A percentile compares a stretch with the other conserved stretches of the same genome.
phyloP scores from a whole-genome alignment of 2,797 vertebrate genomes.

The Urosaurus nigricauda region DNA sequence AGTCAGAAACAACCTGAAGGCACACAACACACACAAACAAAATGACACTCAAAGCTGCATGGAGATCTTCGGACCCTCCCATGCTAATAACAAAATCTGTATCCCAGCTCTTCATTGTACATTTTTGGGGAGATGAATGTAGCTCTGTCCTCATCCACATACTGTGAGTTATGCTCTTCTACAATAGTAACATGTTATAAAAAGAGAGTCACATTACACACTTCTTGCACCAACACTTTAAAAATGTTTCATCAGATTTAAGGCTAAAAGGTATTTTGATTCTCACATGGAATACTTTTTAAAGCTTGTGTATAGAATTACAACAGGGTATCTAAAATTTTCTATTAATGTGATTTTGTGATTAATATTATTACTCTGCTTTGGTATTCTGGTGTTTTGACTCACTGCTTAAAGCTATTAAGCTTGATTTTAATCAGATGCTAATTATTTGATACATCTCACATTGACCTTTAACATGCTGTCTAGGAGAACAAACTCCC shows the following conservation, averaged over 20 bases:
- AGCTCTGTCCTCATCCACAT: too few relatives aligned
- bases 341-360: not conserved
- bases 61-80: too few relatives aligned
- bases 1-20: too few relatives aligned
- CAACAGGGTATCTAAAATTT: not conserved
- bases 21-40: too few relatives aligned
- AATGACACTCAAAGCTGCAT: too few relatives aligned
- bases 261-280: constrained; percentile 6
- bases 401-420: not conserved
- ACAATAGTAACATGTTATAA: not conserved
- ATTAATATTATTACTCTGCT: constrained; percentile 12
- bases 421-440: constrained; percentile 24
- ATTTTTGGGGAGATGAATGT: too few relatives aligned
- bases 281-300: not conserved
- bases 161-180: not conserved
- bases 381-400: not conserved
- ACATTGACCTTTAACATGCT: not conserved
- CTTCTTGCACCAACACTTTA: not conserved
- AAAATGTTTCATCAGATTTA: not conserved
- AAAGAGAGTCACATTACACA: not conserved
- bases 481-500: not conserved
- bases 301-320: not conserved
- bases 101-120: too few relatives aligned
- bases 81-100: too few relatives aligned
- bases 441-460: constrained; percentile 22